phyloP scores from a whole-genome alignment of 2,888 invertebrate genomes.

The Parapristionchus giblindavisi region DNA sequence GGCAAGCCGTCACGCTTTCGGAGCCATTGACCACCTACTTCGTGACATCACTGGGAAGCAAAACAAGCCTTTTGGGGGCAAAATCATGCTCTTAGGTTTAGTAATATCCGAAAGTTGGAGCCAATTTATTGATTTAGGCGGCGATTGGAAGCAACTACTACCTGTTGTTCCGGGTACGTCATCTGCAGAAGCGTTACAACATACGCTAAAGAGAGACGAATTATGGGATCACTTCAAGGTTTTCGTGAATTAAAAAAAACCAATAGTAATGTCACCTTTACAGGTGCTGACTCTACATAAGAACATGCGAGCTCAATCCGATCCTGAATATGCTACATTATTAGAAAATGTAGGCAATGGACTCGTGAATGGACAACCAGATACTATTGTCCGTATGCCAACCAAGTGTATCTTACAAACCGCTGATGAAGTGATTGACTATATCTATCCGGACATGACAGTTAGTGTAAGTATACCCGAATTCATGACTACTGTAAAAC shows the following conservation, averaged over 20 bases:
- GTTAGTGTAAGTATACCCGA: not conserved
- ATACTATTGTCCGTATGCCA: not conserved
- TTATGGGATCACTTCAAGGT: conserved; percentile 1
- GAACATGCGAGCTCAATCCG: conserved; percentile 16
- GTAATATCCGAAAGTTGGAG: not conserved
- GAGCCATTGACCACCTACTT: not conserved
- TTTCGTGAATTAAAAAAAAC: not conserved
- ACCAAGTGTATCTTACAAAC: not conserved
- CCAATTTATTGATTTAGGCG: not conserved
- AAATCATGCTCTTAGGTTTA: not conserved
- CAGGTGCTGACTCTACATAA: conserved; percentile 2
- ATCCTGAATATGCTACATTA: not conserved
- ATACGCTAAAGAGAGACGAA: not conserved
- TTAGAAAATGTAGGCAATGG: conserved; percentile 28
- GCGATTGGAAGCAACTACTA: conserved; percentile 35
- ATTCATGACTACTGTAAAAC: too few species aligned
- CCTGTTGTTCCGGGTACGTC: not conserved
- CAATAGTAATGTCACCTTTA: too few species aligned
- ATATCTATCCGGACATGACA: not conserved
- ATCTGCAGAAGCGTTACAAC: not conserved
- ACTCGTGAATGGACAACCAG: not conserved
- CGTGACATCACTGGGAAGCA: not conserved
- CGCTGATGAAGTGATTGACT: not conserved
- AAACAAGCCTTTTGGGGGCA: not conserved
- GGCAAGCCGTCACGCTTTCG: not conserved